These are phyloP conservation scores for Heliconius hortense DNA, from an alignment of 2,888 invertebrate species.

Conservation along the genomic window DNA sequence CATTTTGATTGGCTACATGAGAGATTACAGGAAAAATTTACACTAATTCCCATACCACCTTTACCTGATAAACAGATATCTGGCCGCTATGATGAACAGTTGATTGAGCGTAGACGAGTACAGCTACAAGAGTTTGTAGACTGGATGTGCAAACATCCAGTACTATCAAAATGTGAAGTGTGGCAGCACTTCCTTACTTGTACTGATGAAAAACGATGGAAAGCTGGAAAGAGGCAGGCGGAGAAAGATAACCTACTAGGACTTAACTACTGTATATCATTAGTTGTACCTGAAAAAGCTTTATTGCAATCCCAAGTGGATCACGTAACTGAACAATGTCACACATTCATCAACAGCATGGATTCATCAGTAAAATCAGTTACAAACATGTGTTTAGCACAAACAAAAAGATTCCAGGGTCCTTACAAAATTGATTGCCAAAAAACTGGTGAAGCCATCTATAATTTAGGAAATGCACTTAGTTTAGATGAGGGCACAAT, in stretches of 20 bases:
- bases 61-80: conserved; percentile 99
- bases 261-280: conserved; percentile 94
- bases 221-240: conserved; percentile 96
- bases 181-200: conserved; percentile 99
- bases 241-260: conserved; percentile 96
- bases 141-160: conserved; percentile 98
- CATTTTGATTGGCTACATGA: conserved; percentile 99
- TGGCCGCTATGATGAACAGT: conserved; percentile 97
- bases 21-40: conserved; percentile 95
- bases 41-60: conserved; percentile 97
- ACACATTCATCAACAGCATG: conserved; percentile 91
- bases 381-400: conserved; percentile 90
- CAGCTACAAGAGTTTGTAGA: conserved; percentile 98
- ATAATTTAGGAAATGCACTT: conserved; percentile 91
- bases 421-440: conserved; percentile 95
- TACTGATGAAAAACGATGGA: conserved; percentile 98
- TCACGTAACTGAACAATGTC: conserved; percentile 90
- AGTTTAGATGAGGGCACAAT: conserved; percentile 88
- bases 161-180: conserved; percentile 94
- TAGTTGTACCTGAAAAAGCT: conserved; percentile 91
- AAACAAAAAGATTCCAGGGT: conserved; percentile 92
- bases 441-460: conserved; percentile 94
- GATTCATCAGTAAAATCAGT: conserved; percentile 94
- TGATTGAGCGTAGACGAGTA: conserved; percentile 96
- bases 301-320: conserved; percentile 89